Percentiles rank a stretch among this genome's conserved stretches.
Evolutionary conservation across 2,888 invertebrate genomes (phyloP).

Genomic region (Coenonympha arcania): DNA sequence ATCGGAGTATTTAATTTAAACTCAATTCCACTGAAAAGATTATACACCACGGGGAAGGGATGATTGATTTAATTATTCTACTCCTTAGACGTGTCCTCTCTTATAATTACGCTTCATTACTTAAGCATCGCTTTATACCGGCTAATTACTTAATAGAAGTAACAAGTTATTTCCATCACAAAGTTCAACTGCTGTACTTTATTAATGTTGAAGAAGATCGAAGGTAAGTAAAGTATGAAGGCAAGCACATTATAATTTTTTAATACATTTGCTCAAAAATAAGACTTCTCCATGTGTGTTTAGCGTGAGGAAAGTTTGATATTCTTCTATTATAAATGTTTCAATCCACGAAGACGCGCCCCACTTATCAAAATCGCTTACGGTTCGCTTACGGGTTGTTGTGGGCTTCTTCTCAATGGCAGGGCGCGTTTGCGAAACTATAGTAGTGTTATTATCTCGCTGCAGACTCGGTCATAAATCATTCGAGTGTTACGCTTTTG

Average conservation of each 20-base stretch:
- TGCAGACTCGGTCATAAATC: too few species aligned
- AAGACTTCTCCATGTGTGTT: too few species aligned
- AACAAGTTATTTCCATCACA: constrained; percentile 70
- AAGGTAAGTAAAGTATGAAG: constrained; percentile 49
- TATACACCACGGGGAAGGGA: constrained; percentile 64
- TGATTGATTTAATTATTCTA: constrained; percentile 73
- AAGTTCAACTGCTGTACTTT: constrained; percentile 53
- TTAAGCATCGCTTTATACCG: constrained; percentile 72
- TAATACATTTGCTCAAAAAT: too few species aligned
- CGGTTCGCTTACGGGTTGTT: too few species aligned
- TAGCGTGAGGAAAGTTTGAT: too few species aligned
- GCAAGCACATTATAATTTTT: constrained; percentile 52
- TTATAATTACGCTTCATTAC: constrained; percentile 73
- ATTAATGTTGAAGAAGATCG: constrained; percentile 61
- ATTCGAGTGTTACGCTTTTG: too few species aligned
- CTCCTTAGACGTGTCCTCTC: constrained; percentile 70
- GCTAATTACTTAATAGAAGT: constrained; percentile 74
- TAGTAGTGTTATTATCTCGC: too few species aligned
- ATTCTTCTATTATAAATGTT: too few species aligned
- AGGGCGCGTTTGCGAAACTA: too few species aligned
- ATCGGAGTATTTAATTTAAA: constrained; percentile 61
- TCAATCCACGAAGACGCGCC: too few species aligned
- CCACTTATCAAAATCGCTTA: too few species aligned
- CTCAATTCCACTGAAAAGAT: constrained; percentile 67
- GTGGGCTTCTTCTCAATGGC: too few species aligned